Conservation (phyloP, 2,113 vertebrate genomes). For the Thalassarche chlororhynchos region DNA sequence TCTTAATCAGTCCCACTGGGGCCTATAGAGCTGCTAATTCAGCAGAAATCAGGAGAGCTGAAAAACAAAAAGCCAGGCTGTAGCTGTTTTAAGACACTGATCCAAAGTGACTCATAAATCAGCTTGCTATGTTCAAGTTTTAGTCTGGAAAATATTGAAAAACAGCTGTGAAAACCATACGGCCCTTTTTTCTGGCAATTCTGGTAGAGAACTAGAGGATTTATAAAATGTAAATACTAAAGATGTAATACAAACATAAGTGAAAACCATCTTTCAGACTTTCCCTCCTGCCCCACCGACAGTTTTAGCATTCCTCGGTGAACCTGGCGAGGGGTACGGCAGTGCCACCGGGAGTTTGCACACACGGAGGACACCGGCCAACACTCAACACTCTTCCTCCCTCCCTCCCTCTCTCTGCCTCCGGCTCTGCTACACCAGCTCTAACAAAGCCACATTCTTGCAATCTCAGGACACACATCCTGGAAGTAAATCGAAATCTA, state of each 20-base stretch:
- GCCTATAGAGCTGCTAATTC: conserved; percentile 89
- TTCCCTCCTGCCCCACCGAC: conserved; percentile 20
- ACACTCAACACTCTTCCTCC: not conserved
- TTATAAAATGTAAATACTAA: conserved; percentile 68
- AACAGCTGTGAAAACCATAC: conserved; percentile 84
- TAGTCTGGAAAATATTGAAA: conserved; percentile 84
- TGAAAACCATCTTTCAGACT: conserved; percentile 64
- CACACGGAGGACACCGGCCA: conserved; percentile 5
- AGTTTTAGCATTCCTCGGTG: conserved; percentile 43
- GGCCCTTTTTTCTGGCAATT: conserved; percentile 56
- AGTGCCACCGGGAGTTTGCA: conserved; percentile 39
- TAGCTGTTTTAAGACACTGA: conserved; percentile 90
- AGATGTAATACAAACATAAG: conserved; percentile 68
- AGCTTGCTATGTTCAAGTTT: conserved; percentile 84
- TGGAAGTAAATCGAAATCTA: not conserved
- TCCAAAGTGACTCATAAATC: conserved; percentile 93
- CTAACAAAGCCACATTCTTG: not conserved
- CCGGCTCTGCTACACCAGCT: not conserved
- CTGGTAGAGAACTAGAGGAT: conserved; percentile 52
- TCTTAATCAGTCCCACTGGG: conserved; percentile 89
- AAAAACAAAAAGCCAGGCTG: conserved; percentile 87
- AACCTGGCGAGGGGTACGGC: conserved; percentile 12
- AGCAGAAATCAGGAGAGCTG: conserved; percentile 91
- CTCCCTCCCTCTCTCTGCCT: not conserved
- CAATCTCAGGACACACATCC: not conserved